Conservation (phyloP, 2,888 invertebrate species). For the Morpho achilles region DNA sequence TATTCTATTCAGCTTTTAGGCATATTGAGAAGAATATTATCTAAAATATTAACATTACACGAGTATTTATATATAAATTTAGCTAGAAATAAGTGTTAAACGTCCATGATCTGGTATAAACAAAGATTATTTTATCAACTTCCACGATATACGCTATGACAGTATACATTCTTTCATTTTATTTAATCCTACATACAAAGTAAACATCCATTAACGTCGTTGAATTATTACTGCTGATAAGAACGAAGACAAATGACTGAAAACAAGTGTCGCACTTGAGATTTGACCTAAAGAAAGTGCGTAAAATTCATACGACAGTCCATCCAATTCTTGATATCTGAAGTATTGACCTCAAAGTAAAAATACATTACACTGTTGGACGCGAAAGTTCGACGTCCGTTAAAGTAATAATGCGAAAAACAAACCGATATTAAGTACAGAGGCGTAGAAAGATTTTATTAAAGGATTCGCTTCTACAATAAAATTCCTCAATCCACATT, state of each 20-base stretch:
- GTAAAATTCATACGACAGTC: conserved; percentile 12
- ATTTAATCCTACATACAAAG: conserved; percentile 32
- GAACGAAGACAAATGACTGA: conserved; percentile 34
- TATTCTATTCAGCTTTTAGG: too few species aligned
- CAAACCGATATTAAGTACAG: conserved; percentile 5
- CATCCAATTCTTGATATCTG: conserved; percentile 11
- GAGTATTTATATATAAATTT: not conserved
- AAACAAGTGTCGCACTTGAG: conserved; percentile 28
- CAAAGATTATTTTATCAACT: conserved; percentile 38
- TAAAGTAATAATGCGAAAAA: conserved; percentile 10
- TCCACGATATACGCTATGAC: conserved; percentile 30
- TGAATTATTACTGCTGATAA: conserved; percentile 38
- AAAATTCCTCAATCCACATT: too few species aligned
- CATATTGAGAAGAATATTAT: not conserved
- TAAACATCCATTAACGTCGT: conserved; percentile 51
- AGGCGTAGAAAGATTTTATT: not conserved
- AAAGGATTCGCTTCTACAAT: too few species aligned
- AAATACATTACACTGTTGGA: conserved; percentile 18
- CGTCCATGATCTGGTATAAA: conserved; percentile 11
- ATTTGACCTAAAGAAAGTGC: conserved; percentile 30
- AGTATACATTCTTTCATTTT: conserved; percentile 6
- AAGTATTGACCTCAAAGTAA: conserved; percentile 23
- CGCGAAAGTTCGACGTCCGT: conserved; percentile 14
- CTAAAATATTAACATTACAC: too few species aligned
- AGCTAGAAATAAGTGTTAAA: not conserved